Evolutionary conservation across 1,140 invertebrate genomes (phyloP).

Genomic region (Heliconius melpomene): DNA sequence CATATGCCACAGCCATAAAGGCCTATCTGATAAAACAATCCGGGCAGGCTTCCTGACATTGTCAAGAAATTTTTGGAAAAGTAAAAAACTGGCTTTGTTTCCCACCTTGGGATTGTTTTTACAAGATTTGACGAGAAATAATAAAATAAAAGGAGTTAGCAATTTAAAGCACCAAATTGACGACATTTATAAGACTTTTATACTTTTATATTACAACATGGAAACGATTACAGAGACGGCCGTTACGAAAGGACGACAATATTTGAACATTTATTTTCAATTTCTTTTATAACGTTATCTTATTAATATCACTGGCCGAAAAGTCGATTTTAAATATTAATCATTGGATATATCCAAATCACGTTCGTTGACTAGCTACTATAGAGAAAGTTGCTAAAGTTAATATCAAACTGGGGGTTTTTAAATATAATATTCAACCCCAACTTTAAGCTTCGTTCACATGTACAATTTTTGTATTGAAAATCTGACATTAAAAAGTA

Average conservation of each 20-base stretch:
- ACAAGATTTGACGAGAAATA: background rate
- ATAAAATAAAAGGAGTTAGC: background rate
- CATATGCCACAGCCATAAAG: background rate
- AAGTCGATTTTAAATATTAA: slow-evolving; percentile 17
- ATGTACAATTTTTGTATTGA: background rate
- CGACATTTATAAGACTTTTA: background rate
- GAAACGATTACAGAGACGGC: slow-evolving; percentile 14
- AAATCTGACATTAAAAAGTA: background rate
- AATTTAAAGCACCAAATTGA: background rate
- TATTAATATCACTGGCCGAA: slow-evolving; percentile 20
- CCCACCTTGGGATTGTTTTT: background rate
- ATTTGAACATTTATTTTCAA: slow-evolving; percentile 16
- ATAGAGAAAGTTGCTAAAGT: background rate
- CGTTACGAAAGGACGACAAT: slow-evolving; percentile 1
- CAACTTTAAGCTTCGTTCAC: too few relatives aligned
- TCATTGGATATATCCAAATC: slow-evolving; percentile 6
- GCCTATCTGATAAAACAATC: background rate
- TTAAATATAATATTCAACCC: background rate
- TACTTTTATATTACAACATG: background rate
- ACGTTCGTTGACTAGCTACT: slow-evolving; percentile 18
- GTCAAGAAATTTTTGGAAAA: background rate
- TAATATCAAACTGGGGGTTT: background rate
- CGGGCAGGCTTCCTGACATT: background rate
- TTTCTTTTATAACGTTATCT: background rate
- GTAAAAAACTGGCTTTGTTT: background rate